Conservation (phyloP, 2,113 vertebrate species). For the Carollia perspicillata region DNA sequence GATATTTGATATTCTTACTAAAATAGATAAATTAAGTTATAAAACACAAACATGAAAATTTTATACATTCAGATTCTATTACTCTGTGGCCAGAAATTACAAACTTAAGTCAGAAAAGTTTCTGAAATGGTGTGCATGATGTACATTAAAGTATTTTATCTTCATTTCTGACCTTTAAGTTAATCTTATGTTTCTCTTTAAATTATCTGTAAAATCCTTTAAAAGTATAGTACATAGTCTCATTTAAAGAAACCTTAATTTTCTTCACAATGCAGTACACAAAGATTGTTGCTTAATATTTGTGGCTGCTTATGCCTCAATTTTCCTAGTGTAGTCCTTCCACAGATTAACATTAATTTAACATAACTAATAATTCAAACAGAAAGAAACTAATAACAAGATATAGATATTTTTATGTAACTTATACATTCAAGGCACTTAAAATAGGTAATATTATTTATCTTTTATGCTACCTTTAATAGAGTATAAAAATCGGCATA, state of each 20-base stretch:
- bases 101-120: slow-evolving; percentile 22
- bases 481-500: background rate
- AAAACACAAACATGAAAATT: slow-evolving; percentile 39
- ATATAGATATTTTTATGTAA: background rate
- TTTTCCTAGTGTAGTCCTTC: background rate
- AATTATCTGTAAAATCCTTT: background rate
- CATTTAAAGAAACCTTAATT: background rate
- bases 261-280: background rate
- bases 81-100: background rate
- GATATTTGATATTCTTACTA: background rate
- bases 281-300: background rate
- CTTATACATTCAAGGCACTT: background rate
- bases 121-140: background rate
- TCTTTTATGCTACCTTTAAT: background rate
- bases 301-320: background rate
- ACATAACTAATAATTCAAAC: background rate
- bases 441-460: background rate
- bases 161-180: slow-evolving; percentile 10
- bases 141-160: background rate
- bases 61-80: background rate
- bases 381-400: slow-evolving; percentile 6
- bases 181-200: slow-evolving; percentile 3
- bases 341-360: background rate
- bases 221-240: background rate
- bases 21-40: background rate